A percentile compares a stretch with the other conserved stretches of the same genome.
Conservation (phyloP, 2,888 invertebrate species). For the Oscheius sp. region DNA sequence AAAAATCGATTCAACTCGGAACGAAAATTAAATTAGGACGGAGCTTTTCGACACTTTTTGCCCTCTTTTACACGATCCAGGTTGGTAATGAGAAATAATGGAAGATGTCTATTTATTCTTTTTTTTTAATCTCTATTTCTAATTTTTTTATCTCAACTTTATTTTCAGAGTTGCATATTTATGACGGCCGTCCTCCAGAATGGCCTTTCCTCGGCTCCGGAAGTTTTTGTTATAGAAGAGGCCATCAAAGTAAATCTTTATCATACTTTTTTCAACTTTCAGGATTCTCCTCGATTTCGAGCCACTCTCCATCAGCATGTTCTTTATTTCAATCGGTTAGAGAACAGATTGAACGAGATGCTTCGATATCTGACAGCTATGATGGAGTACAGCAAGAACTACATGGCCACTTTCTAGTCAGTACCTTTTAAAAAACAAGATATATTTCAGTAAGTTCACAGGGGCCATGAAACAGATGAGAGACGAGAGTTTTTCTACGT, state of each 20-base stretch:
- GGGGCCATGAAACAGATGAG: slow-evolving; percentile 90
- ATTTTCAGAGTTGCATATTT: no score
- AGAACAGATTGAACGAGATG: slow-evolving; percentile 71
- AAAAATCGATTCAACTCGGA: neutral
- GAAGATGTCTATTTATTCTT: no score
- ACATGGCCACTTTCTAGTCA: slow-evolving; percentile 89
- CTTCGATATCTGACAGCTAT: slow-evolving; percentile 87
- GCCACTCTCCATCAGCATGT: slow-evolving; percentile 44
- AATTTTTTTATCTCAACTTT: no score
- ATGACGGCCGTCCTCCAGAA: slow-evolving; percentile 7
- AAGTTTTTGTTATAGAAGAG: slow-evolving; percentile 44
- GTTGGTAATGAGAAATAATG: neutral
- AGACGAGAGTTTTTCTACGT: slow-evolving; percentile 83
- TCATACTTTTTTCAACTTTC: slow-evolving; percentile 6
- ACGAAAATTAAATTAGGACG: slow-evolving; percentile 9
- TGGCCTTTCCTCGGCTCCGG: slow-evolving; percentile 19
- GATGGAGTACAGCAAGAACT: slow-evolving; percentile 90
- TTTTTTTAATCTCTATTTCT: no score
- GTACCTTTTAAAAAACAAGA: neutral
- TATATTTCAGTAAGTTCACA: slow-evolving; percentile 73
- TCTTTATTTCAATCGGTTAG: slow-evolving; percentile 48
- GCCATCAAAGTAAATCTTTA: slow-evolving; percentile 49
- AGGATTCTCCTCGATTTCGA: slow-evolving; percentile 50
- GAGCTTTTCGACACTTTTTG: no score
- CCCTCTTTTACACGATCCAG: neutral